Base-by-base conservation (phyloP, 2,888 invertebrate species). In the Dryobotodes eremita region DNA sequence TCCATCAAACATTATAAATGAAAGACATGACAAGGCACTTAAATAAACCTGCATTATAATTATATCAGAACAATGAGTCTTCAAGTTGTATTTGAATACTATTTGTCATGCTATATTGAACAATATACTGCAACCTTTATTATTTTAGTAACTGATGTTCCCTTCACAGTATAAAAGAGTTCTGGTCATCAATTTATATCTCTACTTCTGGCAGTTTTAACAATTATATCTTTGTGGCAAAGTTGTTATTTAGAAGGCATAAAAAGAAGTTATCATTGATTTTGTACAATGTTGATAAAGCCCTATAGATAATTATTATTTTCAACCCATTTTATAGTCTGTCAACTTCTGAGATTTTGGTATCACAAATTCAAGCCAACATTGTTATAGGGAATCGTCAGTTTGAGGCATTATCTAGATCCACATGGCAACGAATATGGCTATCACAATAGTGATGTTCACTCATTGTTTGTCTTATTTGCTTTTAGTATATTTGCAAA, bases 1-100 rank as follows among this genome's bases (percentile, higher is more conserved):
- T 76, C 26, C 1, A 50, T 46, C 7, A 68, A 50, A 68, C 2
- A 57, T 77, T 26, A 79, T 69, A 36, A 36, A 59, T 62, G 26
- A 69, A 77, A 59, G 8, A 59, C 62, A 65, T 79, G 50, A 83
- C 69, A 62, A 53, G 26, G 64, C 53, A 70, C 84, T 74, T 71
- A 23, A 66, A 72, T 53, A 64, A 61, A 36, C 31, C n/a, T 82
- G 17, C 31, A 71, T 8, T 42, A 53, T 7, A 42, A 42, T 42
- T 42, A 23, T 50, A 53, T 20, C 31, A 48, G 13, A 75, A 70
- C 74, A 83, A 86, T 77, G 84, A 83, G 36, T 86, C 17, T 50
- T 65, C 74, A 86, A 31, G 5, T 72, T 84, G 62, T 59, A 62
- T n/a, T 70, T 31, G 23, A 50, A 23, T 64, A 57, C 6, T 48